Evolutionary conservation across 2,888 invertebrate species (phyloP).

Genomic region (Dicyrtomina minuta): DNA sequence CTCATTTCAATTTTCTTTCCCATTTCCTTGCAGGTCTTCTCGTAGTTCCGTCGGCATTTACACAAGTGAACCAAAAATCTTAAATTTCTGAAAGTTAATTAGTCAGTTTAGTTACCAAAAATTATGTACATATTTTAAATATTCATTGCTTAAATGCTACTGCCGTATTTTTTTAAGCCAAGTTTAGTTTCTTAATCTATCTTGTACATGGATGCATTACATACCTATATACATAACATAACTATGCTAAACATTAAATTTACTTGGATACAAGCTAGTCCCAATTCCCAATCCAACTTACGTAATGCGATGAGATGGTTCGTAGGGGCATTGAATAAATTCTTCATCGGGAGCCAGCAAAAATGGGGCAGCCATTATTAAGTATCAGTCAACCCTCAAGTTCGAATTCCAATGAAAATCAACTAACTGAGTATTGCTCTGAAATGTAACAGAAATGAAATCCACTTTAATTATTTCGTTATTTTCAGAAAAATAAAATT

Average conservation of each 20-base stretch:
- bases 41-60: conserved; percentile 43
- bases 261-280: not conserved
- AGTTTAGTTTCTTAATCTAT: no score
- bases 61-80: conserved; percentile 40
- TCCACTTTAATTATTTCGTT: not conserved
- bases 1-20: conserved; percentile 32
- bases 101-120: no score
- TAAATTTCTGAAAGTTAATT: conserved; percentile 36
- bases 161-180: no score
- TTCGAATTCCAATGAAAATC: no score
- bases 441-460: not conserved
- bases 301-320: conserved; percentile 43
- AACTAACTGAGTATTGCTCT: not conserved
- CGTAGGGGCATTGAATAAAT: conserved; percentile 46
- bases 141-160: no score
- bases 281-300: conserved; percentile 27
- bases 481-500: not conserved
- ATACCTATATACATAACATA: no score
- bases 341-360: conserved; percentile 42
- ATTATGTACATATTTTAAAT: no score
- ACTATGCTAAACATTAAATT: not conserved
- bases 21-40: conserved; percentile 22
- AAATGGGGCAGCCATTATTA: conserved; percentile 22
- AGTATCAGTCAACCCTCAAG: no score
- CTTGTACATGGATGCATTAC: not conserved